Percentiles rank a stretch among this genome's conserved stretches.
These are phyloP conservation scores for Porphyrio hochstetteri DNA, from an alignment of 2,113 vertebrate species.

Conservation along the genomic window DNA sequence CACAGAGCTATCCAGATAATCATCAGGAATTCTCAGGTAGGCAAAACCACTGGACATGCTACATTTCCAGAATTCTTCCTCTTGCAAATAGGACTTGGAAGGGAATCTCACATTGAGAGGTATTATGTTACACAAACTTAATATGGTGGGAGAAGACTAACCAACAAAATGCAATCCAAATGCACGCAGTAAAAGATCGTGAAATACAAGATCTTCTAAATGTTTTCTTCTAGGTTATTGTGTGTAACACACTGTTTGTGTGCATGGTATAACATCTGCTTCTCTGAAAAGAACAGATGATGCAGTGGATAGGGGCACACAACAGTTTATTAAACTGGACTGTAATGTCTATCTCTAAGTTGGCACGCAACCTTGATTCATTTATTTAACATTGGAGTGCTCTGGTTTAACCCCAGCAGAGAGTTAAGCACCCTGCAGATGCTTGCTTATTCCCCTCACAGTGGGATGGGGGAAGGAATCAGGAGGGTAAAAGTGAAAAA, in stretches of 20 bases:
- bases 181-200: neutral
- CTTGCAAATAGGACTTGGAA: neutral
- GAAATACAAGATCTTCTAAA: neutral
- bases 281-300: neutral
- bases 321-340: neutral
- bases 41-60: neutral
- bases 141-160: neutral
- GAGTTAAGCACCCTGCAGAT: neutral
- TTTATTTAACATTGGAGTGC: neutral
- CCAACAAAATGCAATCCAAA: neutral
- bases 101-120: neutral
- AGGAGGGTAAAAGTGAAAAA: neutral
- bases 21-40: conserved; percentile 97
- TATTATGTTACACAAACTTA: neutral
- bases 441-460: rapidly evolving
- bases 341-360: neutral
- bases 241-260: neutral
- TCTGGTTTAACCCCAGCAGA: neutral
- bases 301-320: neutral
- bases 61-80: neutral
- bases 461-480: neutral
- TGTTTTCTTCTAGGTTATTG: neutral
- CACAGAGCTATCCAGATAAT: conserved; percentile 99
- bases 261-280: neutral
- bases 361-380: neutral